phyloP scores from a whole-genome alignment of 2,113 vertebrate species.

The Atherinomorus stipes region DNA sequence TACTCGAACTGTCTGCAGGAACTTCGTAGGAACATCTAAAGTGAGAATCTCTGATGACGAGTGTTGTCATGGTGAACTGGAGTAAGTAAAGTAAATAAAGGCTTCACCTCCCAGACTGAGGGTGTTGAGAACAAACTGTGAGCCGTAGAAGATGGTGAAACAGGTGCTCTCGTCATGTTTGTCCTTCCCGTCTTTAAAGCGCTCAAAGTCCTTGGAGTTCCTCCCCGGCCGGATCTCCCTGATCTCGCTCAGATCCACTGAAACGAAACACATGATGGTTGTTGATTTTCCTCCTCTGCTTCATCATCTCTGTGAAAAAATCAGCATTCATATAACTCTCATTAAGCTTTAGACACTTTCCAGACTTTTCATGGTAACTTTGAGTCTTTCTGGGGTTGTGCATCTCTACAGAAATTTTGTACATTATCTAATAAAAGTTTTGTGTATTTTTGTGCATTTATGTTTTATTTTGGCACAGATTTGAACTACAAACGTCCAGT shows the following conservation, averaged over 20 bases:
- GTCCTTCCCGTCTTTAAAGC: conserved; percentile 86
- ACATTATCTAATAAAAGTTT: no score
- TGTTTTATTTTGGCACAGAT: no score
- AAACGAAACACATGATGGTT: conserved; percentile 46
- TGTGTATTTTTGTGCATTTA: no score
- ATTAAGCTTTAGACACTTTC: no score
- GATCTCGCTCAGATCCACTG: conserved; percentile 96
- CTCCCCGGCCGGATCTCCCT: conserved; percentile 93
- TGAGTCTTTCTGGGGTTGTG: no score
- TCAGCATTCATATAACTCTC: no score
- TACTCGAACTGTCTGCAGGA: no score
- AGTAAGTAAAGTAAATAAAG: no score
- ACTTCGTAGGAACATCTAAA: conserved; percentile 8
- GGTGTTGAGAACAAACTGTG: conserved; percentile 93
- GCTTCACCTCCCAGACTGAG: conserved; percentile 91
- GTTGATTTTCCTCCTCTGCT: fast-evolving
- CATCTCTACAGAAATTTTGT: no score
- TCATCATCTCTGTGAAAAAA: not conserved
- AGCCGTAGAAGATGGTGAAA: conserved; percentile 94
- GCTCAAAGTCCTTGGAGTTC: conserved; percentile 95
- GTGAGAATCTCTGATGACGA: not conserved
- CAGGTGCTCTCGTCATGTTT: conserved; percentile 88
- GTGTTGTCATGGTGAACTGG: no score
- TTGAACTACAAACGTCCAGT: no score
- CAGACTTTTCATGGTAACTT: no score